Conservation (phyloP, 2,797 vertebrate genomes). For the Eupleurogrammus muticus region DNA sequence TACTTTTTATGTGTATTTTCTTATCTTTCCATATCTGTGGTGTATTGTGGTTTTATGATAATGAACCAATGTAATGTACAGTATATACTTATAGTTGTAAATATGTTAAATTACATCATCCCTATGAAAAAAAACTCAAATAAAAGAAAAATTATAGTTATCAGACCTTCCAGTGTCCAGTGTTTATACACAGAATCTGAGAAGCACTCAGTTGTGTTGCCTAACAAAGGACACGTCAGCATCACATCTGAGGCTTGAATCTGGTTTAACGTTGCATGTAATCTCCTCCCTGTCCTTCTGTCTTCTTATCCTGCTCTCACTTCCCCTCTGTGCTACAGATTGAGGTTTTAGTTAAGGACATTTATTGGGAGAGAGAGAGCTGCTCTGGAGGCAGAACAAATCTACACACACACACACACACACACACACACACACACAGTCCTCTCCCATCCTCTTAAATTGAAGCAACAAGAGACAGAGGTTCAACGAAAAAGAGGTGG, state of each 20-base stretch:
- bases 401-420: neutral
- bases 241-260: conserved; percentile 24
- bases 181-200: neutral
- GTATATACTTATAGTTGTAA: too few relatives aligned
- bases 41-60: too few relatives aligned
- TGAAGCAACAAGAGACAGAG: neutral
- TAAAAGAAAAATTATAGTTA: too few relatives aligned
- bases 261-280: conserved; percentile 20
- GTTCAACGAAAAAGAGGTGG: neutral
- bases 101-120: too few relatives aligned
- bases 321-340: conserved; percentile 2
- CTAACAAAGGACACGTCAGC: neutral
- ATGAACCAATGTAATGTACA: too few relatives aligned
- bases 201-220: neutral
- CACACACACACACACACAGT: too few relatives aligned
- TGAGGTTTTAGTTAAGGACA: conserved; percentile 8
- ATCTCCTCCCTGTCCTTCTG: conserved; percentile 14
- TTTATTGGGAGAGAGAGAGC: conserved; percentile 10
- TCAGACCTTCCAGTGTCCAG: neutral
- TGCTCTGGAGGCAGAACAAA: conserved; percentile 9
- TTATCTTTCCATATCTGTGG: too few relatives aligned
- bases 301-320: conserved; percentile 3
- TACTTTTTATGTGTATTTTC: too few relatives aligned
- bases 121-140: too few relatives aligned
- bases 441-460: too few relatives aligned